Evolutionary conservation across 2,888 invertebrate genomes (phyloP).

Genomic region (Aleiodes testaceus): DNA sequence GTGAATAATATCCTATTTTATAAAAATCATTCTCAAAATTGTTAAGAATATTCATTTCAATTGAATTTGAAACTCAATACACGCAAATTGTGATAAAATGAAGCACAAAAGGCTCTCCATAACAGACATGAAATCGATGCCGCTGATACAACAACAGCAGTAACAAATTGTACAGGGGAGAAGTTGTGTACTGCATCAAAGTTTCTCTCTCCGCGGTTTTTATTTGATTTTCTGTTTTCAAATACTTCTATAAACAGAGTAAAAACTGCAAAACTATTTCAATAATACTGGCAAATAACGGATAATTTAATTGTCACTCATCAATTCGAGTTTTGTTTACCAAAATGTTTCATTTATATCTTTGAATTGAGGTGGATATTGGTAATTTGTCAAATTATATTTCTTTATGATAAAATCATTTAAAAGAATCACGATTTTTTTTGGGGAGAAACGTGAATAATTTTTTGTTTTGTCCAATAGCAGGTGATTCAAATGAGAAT

Average conservation of each 20-base stretch:
- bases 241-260: too few species aligned
- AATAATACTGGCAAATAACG: too few species aligned
- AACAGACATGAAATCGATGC: conserved; percentile 14
- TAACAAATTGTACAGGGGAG: neutral
- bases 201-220: neutral
- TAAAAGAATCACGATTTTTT: neutral
- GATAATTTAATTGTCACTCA: too few species aligned
- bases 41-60: too few species aligned
- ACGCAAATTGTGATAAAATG: neutral
- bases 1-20: too few species aligned
- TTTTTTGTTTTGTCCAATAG: conserved; percentile 8
- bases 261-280: too few species aligned
- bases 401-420: too few species aligned
- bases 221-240: neutral
- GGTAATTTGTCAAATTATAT: too few species aligned
- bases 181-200: neutral
- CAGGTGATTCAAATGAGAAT: conserved; percentile 32
- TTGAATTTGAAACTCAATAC: neutral
- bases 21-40: too few species aligned
- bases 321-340: too few species aligned
- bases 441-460: neutral
- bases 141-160: conserved; percentile 1
- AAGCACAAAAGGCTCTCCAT: neutral
- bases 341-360: too few species aligned
- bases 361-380: too few species aligned